Evolutionary conservation across 2,888 invertebrate genomes (phyloP).

Genomic region (Catocala fraxini): DNA sequence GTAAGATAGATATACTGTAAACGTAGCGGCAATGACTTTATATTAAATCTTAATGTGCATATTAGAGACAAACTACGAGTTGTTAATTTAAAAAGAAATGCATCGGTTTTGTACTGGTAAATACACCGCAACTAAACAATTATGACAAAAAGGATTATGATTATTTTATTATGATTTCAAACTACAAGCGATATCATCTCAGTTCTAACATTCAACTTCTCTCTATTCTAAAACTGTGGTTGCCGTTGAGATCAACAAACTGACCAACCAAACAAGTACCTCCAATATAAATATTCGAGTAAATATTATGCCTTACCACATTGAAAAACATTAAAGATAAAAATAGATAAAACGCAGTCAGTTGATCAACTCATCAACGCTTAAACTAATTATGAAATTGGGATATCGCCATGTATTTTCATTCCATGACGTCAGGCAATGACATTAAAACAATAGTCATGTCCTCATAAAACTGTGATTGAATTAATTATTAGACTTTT

Average conservation of each 20-base stretch:
- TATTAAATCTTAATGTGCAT: no score
- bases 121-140: conserved; percentile 4
- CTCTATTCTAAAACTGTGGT: conserved; percentile 3
- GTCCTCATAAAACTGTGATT: conserved; percentile 26
- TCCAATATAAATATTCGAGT: conserved; percentile 12
- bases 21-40: no score
- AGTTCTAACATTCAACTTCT: conserved; percentile 11
- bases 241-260: neutral
- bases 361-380: conserved; percentile 32
- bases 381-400: conserved; percentile 34
- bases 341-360: conserved; percentile 33
- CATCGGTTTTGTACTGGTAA: no score
- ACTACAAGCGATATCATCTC: conserved; percentile 11
- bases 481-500: conserved; percentile 29
- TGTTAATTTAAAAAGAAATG: no score
- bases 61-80: no score
- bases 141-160: neutral
- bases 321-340: conserved; percentile 11
- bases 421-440: conserved; percentile 38
- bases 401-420: conserved; percentile 29
- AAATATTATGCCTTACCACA: conserved; percentile 20
- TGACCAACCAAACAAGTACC: neutral
- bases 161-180: neutral
- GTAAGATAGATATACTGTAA: no score
- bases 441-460: conserved; percentile 34